Percentiles rank a stretch among this genome's conserved stretches.
These are phyloP conservation scores for Silvanus unidentatus DNA, from an alignment of 2,888 invertebrate genomes.

Conservation along the genomic window DNA sequence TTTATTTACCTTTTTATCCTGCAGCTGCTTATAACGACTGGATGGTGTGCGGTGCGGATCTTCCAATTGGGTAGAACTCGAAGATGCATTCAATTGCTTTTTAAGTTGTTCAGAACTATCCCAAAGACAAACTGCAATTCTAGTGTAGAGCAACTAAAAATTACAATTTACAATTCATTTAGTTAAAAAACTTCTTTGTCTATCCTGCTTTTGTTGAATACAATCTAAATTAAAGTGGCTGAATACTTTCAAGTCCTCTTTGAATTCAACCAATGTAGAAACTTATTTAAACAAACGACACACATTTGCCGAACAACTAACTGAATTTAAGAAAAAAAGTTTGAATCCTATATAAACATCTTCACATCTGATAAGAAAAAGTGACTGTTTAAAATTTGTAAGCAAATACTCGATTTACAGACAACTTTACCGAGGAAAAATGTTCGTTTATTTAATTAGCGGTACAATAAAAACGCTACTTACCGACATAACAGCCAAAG, in stretches of 20 bases:
- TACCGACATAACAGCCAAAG: constrained; percentile 73
- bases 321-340: too few species aligned
- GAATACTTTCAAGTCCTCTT: too few species aligned
- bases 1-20: constrained; percentile 43
- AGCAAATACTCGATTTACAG: too few species aligned
- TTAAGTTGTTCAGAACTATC: constrained; percentile 64
- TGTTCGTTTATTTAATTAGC: not conserved
- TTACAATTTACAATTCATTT: constrained; percentile 2
- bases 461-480: constrained; percentile 34
- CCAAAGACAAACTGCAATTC: constrained; percentile 81
- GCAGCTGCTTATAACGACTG: constrained; percentile 42
- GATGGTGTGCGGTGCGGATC: constrained; percentile 43
- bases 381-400: too few species aligned
- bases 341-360: too few species aligned
- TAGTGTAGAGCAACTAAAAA: constrained; percentile 66
- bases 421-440: too few species aligned
- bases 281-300: too few species aligned
- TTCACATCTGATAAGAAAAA: too few species aligned
- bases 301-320: too few species aligned
- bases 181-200: constrained; percentile 2
- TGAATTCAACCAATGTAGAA: too few species aligned
- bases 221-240: not conserved
- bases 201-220: not conserved
- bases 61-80: constrained; percentile 30
- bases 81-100: constrained; percentile 45